Conservation (phyloP, 1,140 invertebrate genomes). For the Conus ventricosus region DNA sequence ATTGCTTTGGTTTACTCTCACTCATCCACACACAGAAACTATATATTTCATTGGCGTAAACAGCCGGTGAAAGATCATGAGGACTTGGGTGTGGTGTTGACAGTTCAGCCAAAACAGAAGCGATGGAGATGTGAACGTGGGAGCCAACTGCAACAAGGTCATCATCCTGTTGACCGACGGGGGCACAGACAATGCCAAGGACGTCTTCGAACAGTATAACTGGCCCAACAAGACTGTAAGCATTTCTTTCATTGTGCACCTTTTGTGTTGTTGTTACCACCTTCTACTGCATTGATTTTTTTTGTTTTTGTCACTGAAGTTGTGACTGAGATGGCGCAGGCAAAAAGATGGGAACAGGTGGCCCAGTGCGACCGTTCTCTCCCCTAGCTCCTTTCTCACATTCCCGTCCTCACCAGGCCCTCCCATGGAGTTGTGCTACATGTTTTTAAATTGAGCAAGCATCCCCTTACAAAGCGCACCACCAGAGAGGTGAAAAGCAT, state of each 20-base stretch:
- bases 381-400: too few relatives aligned
- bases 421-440: too few relatives aligned
- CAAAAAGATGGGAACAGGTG: too few relatives aligned
- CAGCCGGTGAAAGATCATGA: too few relatives aligned
- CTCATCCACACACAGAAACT: too few relatives aligned
- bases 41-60: too few relatives aligned
- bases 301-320: not conserved
- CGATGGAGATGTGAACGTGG: slow-evolving; percentile 41
- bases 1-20: too few relatives aligned
- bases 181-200: slow-evolving; percentile 69
- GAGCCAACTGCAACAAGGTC: slow-evolving; percentile 72
- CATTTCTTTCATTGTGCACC: not conserved
- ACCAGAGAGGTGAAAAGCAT: too few relatives aligned
- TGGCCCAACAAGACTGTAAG: slow-evolving; percentile 54
- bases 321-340: not conserved
- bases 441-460: too few relatives aligned
- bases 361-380: too few relatives aligned
- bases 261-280: not conserved
- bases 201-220: slow-evolving; percentile 70
- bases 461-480: too few relatives aligned
- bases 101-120: slow-evolving; percentile 21
- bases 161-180: slow-evolving; percentile 74
- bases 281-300: not conserved
- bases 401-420: too few relatives aligned
- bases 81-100: slow-evolving; percentile 16